Evolutionary conservation across 2,888 invertebrate genomes (phyloP), one percentile per base, ranked within the genome.

Genomic region (Drosophila anomalata): DNA sequence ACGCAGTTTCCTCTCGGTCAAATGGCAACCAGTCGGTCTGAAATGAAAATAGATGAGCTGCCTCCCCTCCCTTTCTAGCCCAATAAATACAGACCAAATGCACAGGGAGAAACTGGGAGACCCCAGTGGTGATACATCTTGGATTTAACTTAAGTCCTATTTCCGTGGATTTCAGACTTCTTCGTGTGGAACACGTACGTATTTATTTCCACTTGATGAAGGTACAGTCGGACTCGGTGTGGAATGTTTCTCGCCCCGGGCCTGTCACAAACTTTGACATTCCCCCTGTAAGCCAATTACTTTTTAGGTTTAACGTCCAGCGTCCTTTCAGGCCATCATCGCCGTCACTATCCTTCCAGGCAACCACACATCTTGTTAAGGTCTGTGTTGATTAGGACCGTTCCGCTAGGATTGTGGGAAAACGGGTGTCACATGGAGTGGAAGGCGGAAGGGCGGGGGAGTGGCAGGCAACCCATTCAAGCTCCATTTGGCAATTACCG

Each of bases 401-500:
- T 39, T 36, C 36, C 51, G n/a, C 24, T 48, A 42, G 33, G 20
- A 52, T 36, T 36, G 36, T 36, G 36, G n/a, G n/a, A 36, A 2
- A 36, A n/a, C 7, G 36, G 36, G n/a, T 36, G 36, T 6, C 36
- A 36, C 33, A 29, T 29, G 9, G 29, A 29, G 29, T 29, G 9
- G 29, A 29, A 29, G 29, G 29, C 2, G 26, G 26, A 8, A 5
- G 17, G 17, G 1, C 17, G 1, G 36, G 51, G 26, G 11, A 31
- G 12, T 14, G 44, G 55, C 12, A 12, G 8, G 14, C 56, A 58
- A 73, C 63, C 70, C 73, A 79, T 78, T 80, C 84, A 80, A 79
- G 84, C 79, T 76, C 86, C 84, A 86, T 84, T 84, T 84, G 80
- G 75, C 87, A 85, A 85, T 86, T 85, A 85, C 84, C 84, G 78